phyloP scores from a whole-genome alignment of 2,888 invertebrate species.

The Ceraclea dissimilis region DNA sequence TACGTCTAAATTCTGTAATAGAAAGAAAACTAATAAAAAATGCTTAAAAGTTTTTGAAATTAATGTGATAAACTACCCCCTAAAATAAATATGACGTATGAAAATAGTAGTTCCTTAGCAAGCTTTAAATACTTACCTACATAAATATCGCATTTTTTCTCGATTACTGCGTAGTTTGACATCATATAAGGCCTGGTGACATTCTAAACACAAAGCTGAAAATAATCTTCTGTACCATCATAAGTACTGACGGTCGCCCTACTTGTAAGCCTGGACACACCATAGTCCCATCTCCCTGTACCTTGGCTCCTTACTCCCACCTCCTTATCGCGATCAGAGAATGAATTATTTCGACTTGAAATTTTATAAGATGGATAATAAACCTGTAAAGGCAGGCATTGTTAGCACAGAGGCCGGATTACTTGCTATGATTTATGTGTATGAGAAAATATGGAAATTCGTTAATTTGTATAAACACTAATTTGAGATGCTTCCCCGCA shows the following conservation, averaged over 20 bases:
- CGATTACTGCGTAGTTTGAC: no score
- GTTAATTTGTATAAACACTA: slow-evolving; percentile 20
- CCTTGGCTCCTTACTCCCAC: neutral
- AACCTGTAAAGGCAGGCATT: slow-evolving; percentile 26
- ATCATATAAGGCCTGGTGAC: no score
- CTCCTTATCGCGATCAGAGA: slow-evolving; percentile 23
- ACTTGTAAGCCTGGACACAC: neutral
- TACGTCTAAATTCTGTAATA: no score
- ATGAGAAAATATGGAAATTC: slow-evolving; percentile 13
- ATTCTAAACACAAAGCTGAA: no score
- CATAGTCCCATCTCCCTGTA: neutral
- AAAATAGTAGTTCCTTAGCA: no score
- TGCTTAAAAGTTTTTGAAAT: no score
- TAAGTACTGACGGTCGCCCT: neutral
- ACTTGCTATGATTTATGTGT: slow-evolving; percentile 24
- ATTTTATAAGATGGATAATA: slow-evolving; percentile 27
- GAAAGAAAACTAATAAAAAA: no score
- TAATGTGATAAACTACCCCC: no score
- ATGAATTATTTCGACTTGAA: slow-evolving; percentile 26
- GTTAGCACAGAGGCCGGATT: slow-evolving; percentile 25
- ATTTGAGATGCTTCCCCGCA: neutral
- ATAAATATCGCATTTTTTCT: no score
- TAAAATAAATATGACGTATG: no score
- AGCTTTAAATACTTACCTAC: no score
- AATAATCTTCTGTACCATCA: no score